Evolutionary conservation across 2,113 vertebrate species (phyloP).

Genomic region (Toxotes jaculatrix): DNA sequence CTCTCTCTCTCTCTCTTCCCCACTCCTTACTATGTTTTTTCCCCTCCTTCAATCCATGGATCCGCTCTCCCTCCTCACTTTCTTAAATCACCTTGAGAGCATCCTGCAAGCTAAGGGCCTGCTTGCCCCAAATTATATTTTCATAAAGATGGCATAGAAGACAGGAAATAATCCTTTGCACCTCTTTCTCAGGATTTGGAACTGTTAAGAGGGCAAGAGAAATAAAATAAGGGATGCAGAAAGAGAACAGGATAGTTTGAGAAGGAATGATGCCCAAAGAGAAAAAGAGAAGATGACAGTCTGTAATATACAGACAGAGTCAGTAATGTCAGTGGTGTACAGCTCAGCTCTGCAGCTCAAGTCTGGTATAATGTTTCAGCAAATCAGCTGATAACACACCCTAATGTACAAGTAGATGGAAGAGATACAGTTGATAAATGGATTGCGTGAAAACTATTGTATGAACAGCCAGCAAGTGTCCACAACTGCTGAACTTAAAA

Average conservation of each 20-base stretch:
- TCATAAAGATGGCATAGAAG: constrained; percentile 47
- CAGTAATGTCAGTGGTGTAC: constrained; percentile 21
- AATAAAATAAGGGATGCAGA: constrained; percentile 18
- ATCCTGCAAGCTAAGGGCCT: constrained; percentile 63
- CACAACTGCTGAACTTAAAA: constrained; percentile 23
- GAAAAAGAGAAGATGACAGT: constrained; percentile 8
- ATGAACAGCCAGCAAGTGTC: constrained; percentile 46
- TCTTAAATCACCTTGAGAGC: constrained; percentile 67
- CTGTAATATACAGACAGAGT: constrained; percentile 23
- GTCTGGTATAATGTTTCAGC: constrained; percentile 39
- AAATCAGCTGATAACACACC: constrained; percentile 60
- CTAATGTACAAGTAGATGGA: constrained; percentile 38
- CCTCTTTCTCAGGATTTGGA: constrained; percentile 45
- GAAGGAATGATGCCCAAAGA: background rate
- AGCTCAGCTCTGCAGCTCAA: constrained; percentile 15
- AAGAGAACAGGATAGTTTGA: background rate
- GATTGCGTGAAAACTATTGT: constrained; percentile 34
- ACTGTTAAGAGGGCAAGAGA: constrained; percentile 14
- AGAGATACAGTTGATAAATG: constrained; percentile 24
- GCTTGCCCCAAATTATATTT: constrained; percentile 70
- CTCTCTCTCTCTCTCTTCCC: constrained; percentile 32
- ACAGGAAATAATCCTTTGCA: constrained; percentile 49
- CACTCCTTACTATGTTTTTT: constrained; percentile 19
- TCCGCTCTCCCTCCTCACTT: constrained; percentile 51
- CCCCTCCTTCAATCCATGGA: constrained; percentile 50